Conservation (phyloP, 1,140 invertebrate genomes). For the Pissodes strobi region DNA sequence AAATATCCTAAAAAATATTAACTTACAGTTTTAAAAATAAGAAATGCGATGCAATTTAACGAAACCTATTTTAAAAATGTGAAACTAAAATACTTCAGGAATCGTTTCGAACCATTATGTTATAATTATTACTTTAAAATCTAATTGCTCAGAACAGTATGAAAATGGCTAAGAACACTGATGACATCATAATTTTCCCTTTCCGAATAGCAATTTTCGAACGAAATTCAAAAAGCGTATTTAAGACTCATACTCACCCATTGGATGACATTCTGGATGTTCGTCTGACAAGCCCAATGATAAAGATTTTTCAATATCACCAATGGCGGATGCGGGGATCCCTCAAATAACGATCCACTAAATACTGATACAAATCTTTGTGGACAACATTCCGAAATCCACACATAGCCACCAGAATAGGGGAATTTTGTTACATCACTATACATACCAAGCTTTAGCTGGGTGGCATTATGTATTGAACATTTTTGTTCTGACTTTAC, state of each 20-base stretch:
- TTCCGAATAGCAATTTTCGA: too few relatives aligned
- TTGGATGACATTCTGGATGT: slow-evolving; percentile 82
- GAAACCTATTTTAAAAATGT: too few relatives aligned
- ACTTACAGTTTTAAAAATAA: too few relatives aligned
- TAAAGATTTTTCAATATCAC: slow-evolving; percentile 83
- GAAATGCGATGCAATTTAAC: too few relatives aligned
- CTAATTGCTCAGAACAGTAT: too few relatives aligned
- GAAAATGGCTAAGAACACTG: too few relatives aligned
- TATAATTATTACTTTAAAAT: too few relatives aligned
- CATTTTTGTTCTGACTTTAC: slow-evolving; percentile 79
- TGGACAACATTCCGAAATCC: slow-evolving; percentile 84
- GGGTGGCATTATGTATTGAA: slow-evolving; percentile 64
- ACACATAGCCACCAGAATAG: slow-evolving; percentile 85
- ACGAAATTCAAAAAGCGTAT: too few relatives aligned
- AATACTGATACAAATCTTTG: slow-evolving; percentile 84
- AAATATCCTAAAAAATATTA: too few relatives aligned
- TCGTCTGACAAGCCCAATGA: slow-evolving; percentile 88
- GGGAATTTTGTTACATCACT: slow-evolving; percentile 82
- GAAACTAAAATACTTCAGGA: too few relatives aligned
- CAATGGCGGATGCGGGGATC: slow-evolving; percentile 77
- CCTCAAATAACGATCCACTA: slow-evolving; percentile 83
- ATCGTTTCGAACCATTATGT: too few relatives aligned
- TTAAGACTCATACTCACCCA: slow-evolving; percentile 70
- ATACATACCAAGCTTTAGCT: slow-evolving; percentile 80
- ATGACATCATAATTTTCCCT: too few relatives aligned